These are phyloP conservation scores for Acanthosepion pharaonis DNA, from an alignment of 2,888 invertebrate species.

Conservation along the genomic window DNA sequence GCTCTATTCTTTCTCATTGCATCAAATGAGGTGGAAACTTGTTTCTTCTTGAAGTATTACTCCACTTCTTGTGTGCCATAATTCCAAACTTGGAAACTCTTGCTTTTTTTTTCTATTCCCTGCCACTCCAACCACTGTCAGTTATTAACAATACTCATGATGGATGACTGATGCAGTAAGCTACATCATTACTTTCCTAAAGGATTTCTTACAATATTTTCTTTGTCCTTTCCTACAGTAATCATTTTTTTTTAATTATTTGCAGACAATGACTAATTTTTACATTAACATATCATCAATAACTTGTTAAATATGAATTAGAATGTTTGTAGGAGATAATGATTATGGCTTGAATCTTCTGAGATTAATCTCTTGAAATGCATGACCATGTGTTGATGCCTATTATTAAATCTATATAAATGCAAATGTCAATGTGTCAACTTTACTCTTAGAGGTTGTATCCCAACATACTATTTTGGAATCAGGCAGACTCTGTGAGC, in stretches of 20 bases:
- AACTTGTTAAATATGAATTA: neutral
- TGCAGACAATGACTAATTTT: neutral
- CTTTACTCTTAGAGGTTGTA: no score
- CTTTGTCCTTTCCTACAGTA: neutral
- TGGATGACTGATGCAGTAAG: neutral
- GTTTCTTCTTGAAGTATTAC: neutral
- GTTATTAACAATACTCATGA: neutral
- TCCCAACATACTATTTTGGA: no score
- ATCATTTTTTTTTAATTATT: neutral
- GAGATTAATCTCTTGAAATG: neutral
- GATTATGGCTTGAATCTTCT: neutral
- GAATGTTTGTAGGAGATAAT: neutral
- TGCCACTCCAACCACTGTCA: neutral
- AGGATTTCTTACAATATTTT: neutral
- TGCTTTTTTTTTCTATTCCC: neutral
- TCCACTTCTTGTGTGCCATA: neutral
- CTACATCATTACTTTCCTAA: neutral
- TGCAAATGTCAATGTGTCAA: no score
- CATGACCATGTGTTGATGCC: neutral
- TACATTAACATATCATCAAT: neutral
- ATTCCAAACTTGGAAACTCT: neutral
- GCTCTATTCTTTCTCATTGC: neutral
- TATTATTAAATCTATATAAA: neutral
- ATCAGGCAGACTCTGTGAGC: no score
- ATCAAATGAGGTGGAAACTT: neutral